Evolutionary conservation across 1,140 invertebrate species (phyloP), one percentile per base, ranked within the genome.

Genomic region (Drosophila murphyi): DNA sequence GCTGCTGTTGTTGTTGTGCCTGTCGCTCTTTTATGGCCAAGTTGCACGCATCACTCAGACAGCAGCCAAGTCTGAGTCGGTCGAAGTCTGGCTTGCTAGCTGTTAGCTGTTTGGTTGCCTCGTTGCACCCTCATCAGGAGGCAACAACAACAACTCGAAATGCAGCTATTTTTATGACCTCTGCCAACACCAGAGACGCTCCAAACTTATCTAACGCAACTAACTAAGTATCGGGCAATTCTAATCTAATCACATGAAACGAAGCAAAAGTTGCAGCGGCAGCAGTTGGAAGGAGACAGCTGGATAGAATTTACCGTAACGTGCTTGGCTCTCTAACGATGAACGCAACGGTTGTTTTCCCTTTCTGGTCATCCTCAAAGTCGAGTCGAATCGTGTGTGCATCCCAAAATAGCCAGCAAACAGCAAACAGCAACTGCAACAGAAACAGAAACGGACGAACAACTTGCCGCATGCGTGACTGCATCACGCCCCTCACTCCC

Each of bases 321-420:
- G 20, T 20, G 52, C 69, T 51, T 86, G 60, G 64, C 45, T 72
- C 76, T 88, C 83, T 89, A 89, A 91, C 87, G 82, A 90, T 80
- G 79, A 63, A 51, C 47, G 43, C 81, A 91, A 91, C 90, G 86
- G 86, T 91, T 80, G 87, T 90, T 91, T 91, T 91, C 90, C 90
- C 90, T 91, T 91, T 91, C 90, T 91, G 82, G 89, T 88, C 76
- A 71, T 68, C 60, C 43, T 62, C 56, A 59, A 52, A 67, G 63
- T 60, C 61, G 61, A 56, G 34, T 56, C 57, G 50, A 10, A 51
- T 69, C 57, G 72, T 69, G 57, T 74, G 75, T 76, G 79, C 72
- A 83, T 80, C 80, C 85, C 54, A 83, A 88, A 88, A 88, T 88
- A 89, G 85, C 55, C 64, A 80, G 45, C 65, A 56, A 55, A 59